Evolutionary conservation across 2,113 vertebrate species (phyloP).

Genomic region (Athene noctua): DNA sequence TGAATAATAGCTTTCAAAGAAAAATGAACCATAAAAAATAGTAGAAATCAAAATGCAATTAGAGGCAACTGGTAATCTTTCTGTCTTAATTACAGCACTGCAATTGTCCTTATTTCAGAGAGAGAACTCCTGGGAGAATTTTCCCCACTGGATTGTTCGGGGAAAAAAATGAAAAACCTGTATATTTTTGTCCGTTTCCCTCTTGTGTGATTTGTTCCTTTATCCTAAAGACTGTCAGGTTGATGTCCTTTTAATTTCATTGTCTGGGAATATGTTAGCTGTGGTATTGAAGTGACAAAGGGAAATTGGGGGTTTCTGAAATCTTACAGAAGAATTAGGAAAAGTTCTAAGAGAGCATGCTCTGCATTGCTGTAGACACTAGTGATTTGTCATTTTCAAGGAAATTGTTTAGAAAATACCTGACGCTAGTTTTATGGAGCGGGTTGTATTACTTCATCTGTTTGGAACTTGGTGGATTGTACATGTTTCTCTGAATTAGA

Average conservation of each 20-base stretch:
- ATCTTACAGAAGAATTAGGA: neutral
- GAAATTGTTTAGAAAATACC: neutral
- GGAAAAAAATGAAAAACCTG: neutral
- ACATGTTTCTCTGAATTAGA: neutral
- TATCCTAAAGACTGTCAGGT: neutral
- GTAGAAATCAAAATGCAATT: conserved; percentile 24
- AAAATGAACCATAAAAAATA: conserved; percentile 31
- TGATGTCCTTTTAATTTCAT: neutral
- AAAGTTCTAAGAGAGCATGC: neutral
- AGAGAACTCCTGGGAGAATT: neutral
- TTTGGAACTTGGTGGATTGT: neutral
- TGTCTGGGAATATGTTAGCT: neutral
- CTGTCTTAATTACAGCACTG: neutral
- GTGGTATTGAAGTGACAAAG: neutral
- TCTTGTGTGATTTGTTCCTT: neutral
- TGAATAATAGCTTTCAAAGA: conserved; percentile 5
- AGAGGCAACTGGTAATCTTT: neutral
- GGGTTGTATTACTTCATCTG: neutral
- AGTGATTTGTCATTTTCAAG: neutral
- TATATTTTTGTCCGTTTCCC: neutral
- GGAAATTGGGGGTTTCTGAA: neutral
- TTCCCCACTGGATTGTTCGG: neutral
- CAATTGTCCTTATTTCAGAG: neutral
- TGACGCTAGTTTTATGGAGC: neutral
- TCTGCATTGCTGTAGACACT: neutral